Percentiles rank a stretch among this genome's conserved stretches.
phyloP scores from a whole-genome alignment of 2,113 vertebrate genomes.

The Apus apus region DNA sequence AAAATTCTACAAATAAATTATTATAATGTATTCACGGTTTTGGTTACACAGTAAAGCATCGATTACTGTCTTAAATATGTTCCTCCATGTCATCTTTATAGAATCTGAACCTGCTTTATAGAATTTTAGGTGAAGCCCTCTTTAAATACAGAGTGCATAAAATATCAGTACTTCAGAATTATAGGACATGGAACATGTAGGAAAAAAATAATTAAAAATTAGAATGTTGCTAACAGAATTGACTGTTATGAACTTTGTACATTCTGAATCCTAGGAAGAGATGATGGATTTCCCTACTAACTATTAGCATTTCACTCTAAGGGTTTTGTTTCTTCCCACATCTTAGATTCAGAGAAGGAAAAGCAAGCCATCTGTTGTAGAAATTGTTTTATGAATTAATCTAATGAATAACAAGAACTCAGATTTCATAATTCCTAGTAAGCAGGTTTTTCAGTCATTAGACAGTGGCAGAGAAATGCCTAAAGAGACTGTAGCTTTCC shows the following conservation, averaged over 20 bases:
- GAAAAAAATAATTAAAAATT: not conserved
- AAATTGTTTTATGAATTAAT: conserved; percentile 15
- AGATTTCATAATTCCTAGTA: conserved; percentile 11
- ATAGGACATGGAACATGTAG: not conserved
- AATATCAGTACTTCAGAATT: conserved; percentile 10
- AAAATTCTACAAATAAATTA: conserved; percentile 1
- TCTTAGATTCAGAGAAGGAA: not conserved
- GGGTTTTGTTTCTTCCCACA: not conserved
- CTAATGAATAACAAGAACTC: conserved; percentile 1
- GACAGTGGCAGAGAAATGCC: not conserved
- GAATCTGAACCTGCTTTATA: not conserved
- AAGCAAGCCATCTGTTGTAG: not conserved
- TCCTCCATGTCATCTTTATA: not conserved
- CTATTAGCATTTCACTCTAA: not conserved
- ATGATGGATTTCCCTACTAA: conserved; percentile 4
- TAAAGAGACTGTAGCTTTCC: not conserved
- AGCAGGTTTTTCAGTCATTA: conserved; percentile 55
- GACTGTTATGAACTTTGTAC: not conserved
- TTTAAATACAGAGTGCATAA: conserved; percentile 21
- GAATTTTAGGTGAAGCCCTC: conserved; percentile 7
- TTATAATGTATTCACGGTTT: not conserved
- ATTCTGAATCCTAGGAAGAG: not conserved
- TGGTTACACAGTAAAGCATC: not conserved
- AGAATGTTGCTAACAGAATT: not conserved
- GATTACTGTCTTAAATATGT: not conserved